Evolutionary conservation across 2,888 invertebrate species (phyloP).

Genomic region (Ormyrus labotus): DNA sequence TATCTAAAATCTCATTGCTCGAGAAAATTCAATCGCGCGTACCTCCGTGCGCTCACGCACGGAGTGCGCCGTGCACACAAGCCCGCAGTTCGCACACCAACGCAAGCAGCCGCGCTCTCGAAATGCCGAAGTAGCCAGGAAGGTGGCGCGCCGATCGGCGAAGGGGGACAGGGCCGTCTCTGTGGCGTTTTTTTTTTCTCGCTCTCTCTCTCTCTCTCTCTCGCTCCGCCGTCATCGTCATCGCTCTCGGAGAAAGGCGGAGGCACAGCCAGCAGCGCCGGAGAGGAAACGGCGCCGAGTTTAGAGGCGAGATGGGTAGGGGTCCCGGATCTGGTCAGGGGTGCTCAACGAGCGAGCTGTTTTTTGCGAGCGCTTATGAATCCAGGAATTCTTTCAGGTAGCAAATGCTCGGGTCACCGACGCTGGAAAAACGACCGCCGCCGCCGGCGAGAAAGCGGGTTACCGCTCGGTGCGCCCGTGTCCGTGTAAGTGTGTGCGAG

Average conservation of each 20-base stretch:
- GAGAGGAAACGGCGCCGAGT: constrained; percentile 35
- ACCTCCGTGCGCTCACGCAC: background rate
- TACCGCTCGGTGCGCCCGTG: constrained; percentile 7
- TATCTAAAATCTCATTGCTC: constrained; percentile 22
- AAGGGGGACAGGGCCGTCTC: constrained; percentile 55
- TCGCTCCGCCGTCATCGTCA: constrained; percentile 43
- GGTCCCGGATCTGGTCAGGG: constrained; percentile 59
- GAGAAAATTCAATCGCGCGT: constrained; percentile 38
- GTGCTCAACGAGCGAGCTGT: constrained; percentile 45
- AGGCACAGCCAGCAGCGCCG: constrained; percentile 25
- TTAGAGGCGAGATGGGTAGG: background rate
- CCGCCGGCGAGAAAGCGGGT: constrained; percentile 48
- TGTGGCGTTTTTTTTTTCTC: constrained; percentile 32
- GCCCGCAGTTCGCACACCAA: background rate
- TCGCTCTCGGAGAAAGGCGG: constrained; percentile 50
- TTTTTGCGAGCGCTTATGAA: constrained; percentile 1
- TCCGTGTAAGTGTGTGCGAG: background rate
- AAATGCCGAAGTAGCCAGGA: constrained; percentile 16
- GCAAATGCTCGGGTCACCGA: constrained; percentile 13
- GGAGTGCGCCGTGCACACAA: background rate
- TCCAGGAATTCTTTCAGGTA: constrained; percentile 8
- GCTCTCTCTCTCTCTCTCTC: constrained; percentile 25
- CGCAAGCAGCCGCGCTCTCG: background rate
- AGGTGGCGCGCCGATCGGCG: constrained; percentile 53
- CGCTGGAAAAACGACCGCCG: constrained; percentile 33